A percentile compares a stretch with the other conserved stretches of the same genome.
Evolutionary conservation across 1,140 invertebrate species (phyloP).

Genomic region (Adelges cooleyi): DNA sequence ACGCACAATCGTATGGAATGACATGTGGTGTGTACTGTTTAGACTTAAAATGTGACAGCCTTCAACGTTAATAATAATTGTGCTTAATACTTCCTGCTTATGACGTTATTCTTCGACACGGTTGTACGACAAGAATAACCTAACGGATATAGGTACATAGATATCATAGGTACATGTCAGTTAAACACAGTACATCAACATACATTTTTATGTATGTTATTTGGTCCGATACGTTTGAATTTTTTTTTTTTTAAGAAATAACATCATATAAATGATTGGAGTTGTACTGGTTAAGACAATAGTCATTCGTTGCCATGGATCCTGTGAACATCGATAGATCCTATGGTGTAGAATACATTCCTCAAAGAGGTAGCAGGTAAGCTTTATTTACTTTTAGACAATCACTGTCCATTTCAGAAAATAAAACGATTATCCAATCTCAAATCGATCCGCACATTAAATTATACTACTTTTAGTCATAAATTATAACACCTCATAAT

Average conservation of each 20-base stretch:
- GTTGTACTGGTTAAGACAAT: neutral
- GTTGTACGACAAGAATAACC: neutral
- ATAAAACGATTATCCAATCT: no score
- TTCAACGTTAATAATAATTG: neutral
- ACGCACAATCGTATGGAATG: no score
- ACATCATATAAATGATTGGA: no score
- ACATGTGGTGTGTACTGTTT: no score
- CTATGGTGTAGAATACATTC: constrained; percentile 3
- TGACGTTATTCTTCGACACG: constrained; percentile 2
- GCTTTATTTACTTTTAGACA: no score
- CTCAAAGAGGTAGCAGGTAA: constrained; percentile 7
- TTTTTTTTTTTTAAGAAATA: no score
- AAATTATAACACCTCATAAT: no score
- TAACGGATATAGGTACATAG: neutral
- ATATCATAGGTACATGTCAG: neutral
- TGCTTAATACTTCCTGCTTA: neutral
- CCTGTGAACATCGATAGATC: neutral
- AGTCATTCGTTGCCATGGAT: neutral
- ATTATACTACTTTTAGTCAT: no score
- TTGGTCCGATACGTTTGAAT: no score
- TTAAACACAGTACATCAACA: neutral
- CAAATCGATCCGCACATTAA: no score
- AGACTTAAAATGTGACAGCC: no score
- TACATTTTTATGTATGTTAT: neutral
- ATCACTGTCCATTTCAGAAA: no score